Base-by-base conservation (phyloP, 2,888 invertebrate species). In the Rhogogaster chlorosoma region DNA sequence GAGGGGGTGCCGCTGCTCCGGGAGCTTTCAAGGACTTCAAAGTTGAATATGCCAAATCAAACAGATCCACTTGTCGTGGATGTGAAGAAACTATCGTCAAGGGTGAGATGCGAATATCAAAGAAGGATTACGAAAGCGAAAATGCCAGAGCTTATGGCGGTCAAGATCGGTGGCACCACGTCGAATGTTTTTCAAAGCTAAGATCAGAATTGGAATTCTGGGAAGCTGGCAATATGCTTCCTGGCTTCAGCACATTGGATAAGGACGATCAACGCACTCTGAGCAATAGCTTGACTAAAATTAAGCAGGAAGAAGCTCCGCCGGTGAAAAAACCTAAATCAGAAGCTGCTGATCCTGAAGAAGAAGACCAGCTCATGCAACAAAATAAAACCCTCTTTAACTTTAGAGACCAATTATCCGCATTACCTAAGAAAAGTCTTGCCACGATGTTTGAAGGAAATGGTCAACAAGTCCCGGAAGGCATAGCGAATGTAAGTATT, bases 81-180 rank as follows among this genome's bases (percentile, higher is more conserved):
- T 99, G 99, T 93, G 97, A 98, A 87, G 96, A 96, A 85, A 97
- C 97, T 91, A 98, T 99, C 90, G 94, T 95, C 85, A 98, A 98
- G 95, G 94, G 92, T 26, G 94, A 94, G 86, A 96, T 97, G 93
- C 92, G 92, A 75, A 94, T 99, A 77, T 96, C 97, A 1, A 98
- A 98, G 93, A 97, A 97, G 87, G 98, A 98, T 88, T 98, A 94
- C 93, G 97, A 98, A 86, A 96, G 96, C 77, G 97, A 97, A 89
- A 94, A 97, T 29, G 98, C 97, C 0, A 95, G 95, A 90, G 96
- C 96, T 92, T 98, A 96, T 93, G 98, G 98, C 0, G 98, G 98
- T 0, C 95, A 97, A 90, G 96, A 98, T 85, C 94, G 96, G 83
- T 99, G 99, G 99, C 96, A 99, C 93, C 99, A 99, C 93, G 93